Conservation (phyloP, 2,888 invertebrate species). For the Papilio elwesi region DNA sequence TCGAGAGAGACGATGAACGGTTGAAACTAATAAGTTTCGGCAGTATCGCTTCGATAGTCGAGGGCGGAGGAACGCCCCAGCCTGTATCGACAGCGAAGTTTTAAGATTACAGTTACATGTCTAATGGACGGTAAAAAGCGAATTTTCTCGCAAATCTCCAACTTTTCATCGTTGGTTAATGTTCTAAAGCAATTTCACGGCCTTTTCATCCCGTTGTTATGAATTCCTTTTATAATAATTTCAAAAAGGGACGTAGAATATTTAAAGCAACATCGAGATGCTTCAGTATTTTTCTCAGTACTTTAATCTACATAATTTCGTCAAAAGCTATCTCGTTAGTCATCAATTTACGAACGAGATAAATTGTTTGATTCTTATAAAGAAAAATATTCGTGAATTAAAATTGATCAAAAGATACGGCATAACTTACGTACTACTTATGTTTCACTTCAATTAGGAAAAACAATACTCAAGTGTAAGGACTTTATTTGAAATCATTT, state of each 20-base stretch:
- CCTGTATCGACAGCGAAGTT: slow-evolving; percentile 49
- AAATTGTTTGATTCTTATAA: background rate
- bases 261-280: slow-evolving; percentile 25
- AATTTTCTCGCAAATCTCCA: slow-evolving; percentile 48
- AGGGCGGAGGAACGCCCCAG: background rate
- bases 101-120: slow-evolving; percentile 52
- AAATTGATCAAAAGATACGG: background rate
- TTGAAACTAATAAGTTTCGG: slow-evolving; percentile 11
- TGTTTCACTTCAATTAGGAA: background rate
- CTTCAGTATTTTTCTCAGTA: slow-evolving; percentile 12
- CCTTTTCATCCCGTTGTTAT: slow-evolving; percentile 42
- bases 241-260: slow-evolving; percentile 11
- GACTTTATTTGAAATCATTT: background rate
- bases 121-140: slow-evolving; percentile 55
- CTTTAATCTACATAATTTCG: slow-evolving; percentile 24
- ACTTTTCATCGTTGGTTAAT: slow-evolving; percentile 48
- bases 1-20: background rate
- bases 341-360: background rate
- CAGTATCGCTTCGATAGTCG: slow-evolving; percentile 1
- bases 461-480: background rate
- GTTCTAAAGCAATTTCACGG: slow-evolving; percentile 45
- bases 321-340: slow-evolving; percentile 14
- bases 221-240: slow-evolving; percentile 40
- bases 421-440: background rate
- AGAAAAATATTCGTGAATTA: background rate